These are phyloP conservation scores for Andrena fulva DNA, from an alignment of 2,888 invertebrate species.

Conservation along the genomic window DNA sequence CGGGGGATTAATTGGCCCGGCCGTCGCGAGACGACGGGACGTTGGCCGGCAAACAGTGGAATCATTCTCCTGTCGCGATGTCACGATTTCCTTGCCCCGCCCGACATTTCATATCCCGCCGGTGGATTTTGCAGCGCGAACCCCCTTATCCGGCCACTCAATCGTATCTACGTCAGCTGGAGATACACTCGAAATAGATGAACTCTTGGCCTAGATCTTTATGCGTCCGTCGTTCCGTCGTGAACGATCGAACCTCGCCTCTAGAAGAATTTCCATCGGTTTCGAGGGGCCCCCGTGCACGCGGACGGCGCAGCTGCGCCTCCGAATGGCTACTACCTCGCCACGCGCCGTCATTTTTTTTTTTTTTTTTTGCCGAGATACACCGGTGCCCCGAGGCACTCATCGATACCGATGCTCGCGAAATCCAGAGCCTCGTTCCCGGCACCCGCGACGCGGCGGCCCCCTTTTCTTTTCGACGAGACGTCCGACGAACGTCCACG, in stretches of 20 bases:
- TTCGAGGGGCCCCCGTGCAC: background rate
- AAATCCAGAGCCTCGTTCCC: constrained; percentile 51
- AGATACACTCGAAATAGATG: constrained; percentile 82
- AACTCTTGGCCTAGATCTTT: constrained; percentile 83
- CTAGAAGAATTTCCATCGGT: constrained; percentile 38
- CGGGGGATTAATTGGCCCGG: constrained; percentile 29
- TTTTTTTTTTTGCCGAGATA: constrained; percentile 42
- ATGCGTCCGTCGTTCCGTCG: constrained; percentile 62
- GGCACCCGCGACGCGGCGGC: constrained; percentile 28
- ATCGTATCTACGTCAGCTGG: constrained; percentile 81
- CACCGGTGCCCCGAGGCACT: constrained; percentile 35
- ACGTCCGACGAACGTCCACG: constrained; percentile 64
- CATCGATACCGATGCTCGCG: constrained; percentile 50
- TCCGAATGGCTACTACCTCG: background rate
- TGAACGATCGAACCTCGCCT: constrained; percentile 57
- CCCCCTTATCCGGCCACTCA: constrained; percentile 77
- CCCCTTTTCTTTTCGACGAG: constrained; percentile 56
- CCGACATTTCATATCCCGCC: constrained; percentile 58
- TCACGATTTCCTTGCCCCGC: constrained; percentile 42
- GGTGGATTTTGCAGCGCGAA: constrained; percentile 64
- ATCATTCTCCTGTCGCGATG: constrained; percentile 49
- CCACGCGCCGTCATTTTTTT: constrained; percentile 50
- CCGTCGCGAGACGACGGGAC: background rate
- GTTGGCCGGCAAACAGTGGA: constrained; percentile 22
- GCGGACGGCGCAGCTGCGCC: background rate